Percentiles rank a stretch among this genome's conserved stretches.
These are phyloP conservation scores for Neuroscelio doddi DNA, from an alignment of 2,888 invertebrate genomes.

Conservation along the genomic window DNA sequence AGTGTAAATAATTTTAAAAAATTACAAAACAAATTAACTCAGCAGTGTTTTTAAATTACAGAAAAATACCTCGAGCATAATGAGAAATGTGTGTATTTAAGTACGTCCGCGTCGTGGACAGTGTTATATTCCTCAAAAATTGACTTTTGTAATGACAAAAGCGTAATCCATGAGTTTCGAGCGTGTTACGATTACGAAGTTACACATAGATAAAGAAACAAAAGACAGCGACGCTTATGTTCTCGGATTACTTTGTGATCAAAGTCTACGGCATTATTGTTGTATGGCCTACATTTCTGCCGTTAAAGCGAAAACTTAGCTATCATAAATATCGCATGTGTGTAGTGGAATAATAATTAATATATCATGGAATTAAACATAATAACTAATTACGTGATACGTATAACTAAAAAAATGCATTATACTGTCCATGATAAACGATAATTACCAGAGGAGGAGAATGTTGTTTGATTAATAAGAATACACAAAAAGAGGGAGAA, in stretches of 20 bases:
- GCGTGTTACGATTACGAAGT: too few species aligned
- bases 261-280: background rate
- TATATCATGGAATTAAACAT: constrained; percentile 59
- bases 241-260: background rate
- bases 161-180: background rate
- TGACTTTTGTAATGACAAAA: background rate
- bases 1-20: constrained; percentile 10
- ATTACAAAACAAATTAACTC: background rate
- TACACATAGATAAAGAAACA: too few species aligned
- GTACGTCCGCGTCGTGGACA: constrained; percentile 2
- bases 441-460: too few species aligned
- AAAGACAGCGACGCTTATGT: background rate
- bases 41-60: constrained; percentile 5
- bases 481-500: too few species aligned
- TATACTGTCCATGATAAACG: constrained; percentile 47
- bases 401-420: too few species aligned
- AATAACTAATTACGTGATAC: constrained; percentile 44
- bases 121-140: background rate
- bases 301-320: constrained; percentile 41
- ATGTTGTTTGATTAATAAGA: too few species aligned
- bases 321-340: constrained; percentile 58
- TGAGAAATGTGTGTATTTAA: background rate
- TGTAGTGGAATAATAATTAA: constrained; percentile 59
- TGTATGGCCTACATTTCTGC: constrained; percentile 11
- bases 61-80: background rate